Conservation (phyloP, 2,888 invertebrate genomes). For the Eutolmus rufibarbis region DNA sequence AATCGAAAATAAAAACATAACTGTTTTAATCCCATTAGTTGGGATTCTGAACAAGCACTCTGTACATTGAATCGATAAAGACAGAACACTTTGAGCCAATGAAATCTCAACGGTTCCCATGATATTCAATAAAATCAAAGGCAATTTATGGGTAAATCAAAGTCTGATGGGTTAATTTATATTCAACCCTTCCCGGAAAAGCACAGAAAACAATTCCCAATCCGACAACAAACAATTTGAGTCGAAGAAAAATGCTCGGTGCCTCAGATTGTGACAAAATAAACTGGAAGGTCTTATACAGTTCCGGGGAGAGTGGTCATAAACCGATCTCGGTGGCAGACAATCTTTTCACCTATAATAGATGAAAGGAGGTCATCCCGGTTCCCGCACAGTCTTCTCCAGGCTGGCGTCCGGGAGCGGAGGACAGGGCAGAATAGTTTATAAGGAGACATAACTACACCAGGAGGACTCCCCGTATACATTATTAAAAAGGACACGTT, state of each 20-base stretch:
- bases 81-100: neutral
- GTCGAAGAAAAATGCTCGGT: slow-evolving; percentile 21
- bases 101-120: slow-evolving; percentile 14
- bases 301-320: slow-evolving; percentile 24
- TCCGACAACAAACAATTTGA: slow-evolving; percentile 36
- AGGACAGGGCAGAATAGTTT: slow-evolving; percentile 29
- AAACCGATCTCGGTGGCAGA: slow-evolving; percentile 34
- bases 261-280: slow-evolving; percentile 30
- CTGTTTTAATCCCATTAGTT: neutral
- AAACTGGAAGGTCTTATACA: slow-evolving; percentile 30
- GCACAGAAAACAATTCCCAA: slow-evolving; percentile 27
- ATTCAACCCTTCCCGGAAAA: slow-evolving; percentile 30
- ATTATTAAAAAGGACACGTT: slow-evolving; percentile 41
- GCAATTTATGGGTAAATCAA: slow-evolving; percentile 30
- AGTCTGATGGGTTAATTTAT: slow-evolving; percentile 30
- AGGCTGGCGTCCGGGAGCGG: neutral
- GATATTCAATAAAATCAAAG: slow-evolving; percentile 26
- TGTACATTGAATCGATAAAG: neutral
- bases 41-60: neutral
- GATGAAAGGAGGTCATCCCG: slow-evolving; percentile 22
- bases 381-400: neutral
- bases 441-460: slow-evolving; percentile 21
- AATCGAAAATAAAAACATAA: neutral
- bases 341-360: slow-evolving; percentile 39
- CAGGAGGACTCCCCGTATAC: slow-evolving; percentile 15